Conservation (phyloP, 2,888 invertebrate species). For the Xestia xanthographa region DNA sequence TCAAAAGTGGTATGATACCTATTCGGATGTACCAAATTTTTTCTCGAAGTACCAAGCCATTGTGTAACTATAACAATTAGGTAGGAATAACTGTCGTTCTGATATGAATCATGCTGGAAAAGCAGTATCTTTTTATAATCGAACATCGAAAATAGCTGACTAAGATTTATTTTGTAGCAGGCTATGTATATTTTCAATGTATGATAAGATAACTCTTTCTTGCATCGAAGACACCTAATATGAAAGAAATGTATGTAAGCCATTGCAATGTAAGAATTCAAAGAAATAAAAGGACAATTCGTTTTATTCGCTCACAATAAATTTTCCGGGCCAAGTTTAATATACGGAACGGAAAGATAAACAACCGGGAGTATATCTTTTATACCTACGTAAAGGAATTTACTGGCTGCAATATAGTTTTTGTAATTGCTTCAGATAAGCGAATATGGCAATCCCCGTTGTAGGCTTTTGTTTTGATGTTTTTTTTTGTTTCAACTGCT, state of each 20-base stretch:
- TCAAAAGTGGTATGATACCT: not conserved
- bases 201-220: not conserved
- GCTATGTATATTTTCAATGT: not conserved
- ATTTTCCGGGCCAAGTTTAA: slow-evolving; percentile 3
- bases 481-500: no score
- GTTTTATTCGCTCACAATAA: slow-evolving; percentile 16
- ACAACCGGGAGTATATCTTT: not conserved
- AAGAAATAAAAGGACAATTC: slow-evolving; percentile 7
- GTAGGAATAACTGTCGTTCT: not conserved
- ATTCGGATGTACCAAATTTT: not conserved
- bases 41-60: not conserved
- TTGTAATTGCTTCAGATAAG: slow-evolving; percentile 9
- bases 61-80: not conserved
- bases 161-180: not conserved
- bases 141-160: not conserved
- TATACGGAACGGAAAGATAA: slow-evolving; percentile 14
- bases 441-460: not conserved
- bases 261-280: not conserved
- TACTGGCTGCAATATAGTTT: slow-evolving; percentile 38
- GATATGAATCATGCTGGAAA: not conserved
- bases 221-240: not conserved
- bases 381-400: slow-evolving; percentile 9
- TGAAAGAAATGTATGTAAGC: not conserved
- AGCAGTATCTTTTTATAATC: not conserved
- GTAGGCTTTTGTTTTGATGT: not conserved